Percentiles rank a stretch among this genome's conserved stretches.
These are phyloP conservation scores for Sitta europaea DNA, from an alignment of 2,113 vertebrate species.

Conservation along the genomic window DNA sequence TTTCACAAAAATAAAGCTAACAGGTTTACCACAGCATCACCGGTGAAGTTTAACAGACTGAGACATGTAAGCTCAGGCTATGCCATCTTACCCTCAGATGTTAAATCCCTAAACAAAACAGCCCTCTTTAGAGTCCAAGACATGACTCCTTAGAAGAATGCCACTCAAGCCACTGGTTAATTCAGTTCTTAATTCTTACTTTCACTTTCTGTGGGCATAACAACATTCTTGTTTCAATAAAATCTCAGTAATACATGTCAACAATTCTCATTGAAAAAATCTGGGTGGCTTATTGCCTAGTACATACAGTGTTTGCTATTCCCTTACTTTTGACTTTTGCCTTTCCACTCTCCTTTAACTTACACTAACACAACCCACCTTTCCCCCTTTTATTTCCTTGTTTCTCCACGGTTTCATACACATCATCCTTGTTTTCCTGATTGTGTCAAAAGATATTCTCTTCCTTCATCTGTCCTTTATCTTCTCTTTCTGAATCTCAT, in stretches of 20 bases:
- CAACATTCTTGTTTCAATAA: background rate
- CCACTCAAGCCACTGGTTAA: background rate
- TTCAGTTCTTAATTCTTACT: background rate
- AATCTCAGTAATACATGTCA: background rate
- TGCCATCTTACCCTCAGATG: rapidly evolving
- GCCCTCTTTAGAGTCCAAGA: background rate
- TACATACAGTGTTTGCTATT: background rate
- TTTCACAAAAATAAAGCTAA: background rate
- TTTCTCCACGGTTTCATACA: background rate
- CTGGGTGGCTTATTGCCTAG: background rate
- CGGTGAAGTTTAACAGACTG: background rate
- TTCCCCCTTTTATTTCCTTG: background rate
- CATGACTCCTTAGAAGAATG: background rate
- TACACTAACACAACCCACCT: background rate
- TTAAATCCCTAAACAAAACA: background rate
- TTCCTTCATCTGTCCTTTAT: background rate
- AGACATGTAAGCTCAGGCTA: background rate
- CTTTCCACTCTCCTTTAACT: background rate
- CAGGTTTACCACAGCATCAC: background rate
- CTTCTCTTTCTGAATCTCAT: background rate
- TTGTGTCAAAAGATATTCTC: background rate
- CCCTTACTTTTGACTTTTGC: background rate
- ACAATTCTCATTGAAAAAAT: background rate
- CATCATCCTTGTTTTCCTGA: background rate
- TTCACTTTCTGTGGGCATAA: background rate